Percentiles rank a stretch among this genome's conserved stretches.
phyloP scores from a whole-genome alignment of 2,797 vertebrate species.

The Valencia hispanica region DNA sequence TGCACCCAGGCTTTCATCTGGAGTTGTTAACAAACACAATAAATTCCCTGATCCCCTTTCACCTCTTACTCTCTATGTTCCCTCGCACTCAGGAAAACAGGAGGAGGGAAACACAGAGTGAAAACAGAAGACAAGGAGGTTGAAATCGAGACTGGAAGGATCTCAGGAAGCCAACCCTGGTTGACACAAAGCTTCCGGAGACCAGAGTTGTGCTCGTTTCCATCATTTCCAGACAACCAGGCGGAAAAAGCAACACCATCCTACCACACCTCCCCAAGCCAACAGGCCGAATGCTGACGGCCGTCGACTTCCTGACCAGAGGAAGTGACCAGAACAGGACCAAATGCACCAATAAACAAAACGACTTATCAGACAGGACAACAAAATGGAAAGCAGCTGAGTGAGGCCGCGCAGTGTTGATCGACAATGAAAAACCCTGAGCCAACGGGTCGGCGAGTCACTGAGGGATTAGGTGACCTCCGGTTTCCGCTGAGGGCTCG shows the following conservation, averaged over 20 bases:
- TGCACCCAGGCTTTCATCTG: conserved; percentile 82
- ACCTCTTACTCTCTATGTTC: conserved; percentile 70
- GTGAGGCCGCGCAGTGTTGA: conserved; percentile 50
- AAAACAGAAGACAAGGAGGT: conserved; percentile 38
- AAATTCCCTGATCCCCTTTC: conserved; percentile 79
- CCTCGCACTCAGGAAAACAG: conserved; percentile 37
- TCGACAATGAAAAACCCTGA: conserved; percentile 84
- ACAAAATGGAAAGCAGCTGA: conserved; percentile 71
- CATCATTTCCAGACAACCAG: conserved; percentile 51
- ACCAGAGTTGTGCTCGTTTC: conserved; percentile 15
- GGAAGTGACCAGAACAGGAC: conserved; percentile 50
- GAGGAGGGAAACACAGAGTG: conserved; percentile 31
- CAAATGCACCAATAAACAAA: conserved; percentile 78
- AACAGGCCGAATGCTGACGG: conserved; percentile 45
- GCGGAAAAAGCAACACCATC: conserved; percentile 63
- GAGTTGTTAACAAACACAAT: conserved; percentile 83
- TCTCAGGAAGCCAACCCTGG: conserved; percentile 25
- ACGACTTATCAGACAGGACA: conserved; percentile 66
- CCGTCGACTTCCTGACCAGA: conserved; percentile 62
- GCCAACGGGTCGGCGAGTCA: conserved; percentile 79
- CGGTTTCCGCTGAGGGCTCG: conserved; percentile 80
- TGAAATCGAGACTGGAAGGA: conserved; percentile 23
- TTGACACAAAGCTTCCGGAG: conserved; percentile 14
- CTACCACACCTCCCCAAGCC: conserved; percentile 32
- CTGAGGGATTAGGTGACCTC: conserved; percentile 84